Evolutionary conservation across 1,140 invertebrate genomes (phyloP).

Genomic region (Kradibia gibbosae): DNA sequence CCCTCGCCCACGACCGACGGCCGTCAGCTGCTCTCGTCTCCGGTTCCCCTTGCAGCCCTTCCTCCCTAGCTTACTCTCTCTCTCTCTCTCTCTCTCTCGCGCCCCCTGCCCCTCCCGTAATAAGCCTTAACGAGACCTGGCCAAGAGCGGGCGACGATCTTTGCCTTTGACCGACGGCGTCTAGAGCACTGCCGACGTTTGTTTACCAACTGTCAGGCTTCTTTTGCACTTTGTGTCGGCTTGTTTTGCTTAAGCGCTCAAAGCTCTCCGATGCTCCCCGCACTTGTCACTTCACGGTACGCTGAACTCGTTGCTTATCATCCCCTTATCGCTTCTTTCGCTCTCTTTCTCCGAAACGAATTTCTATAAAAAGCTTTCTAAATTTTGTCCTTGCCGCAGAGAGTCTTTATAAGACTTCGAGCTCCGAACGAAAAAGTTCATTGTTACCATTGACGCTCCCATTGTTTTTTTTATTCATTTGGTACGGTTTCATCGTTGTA

Average conservation of each 20-base stretch:
- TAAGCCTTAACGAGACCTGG: neutral
- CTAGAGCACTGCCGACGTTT: neutral
- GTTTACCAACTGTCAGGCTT: slow-evolving; percentile 44
- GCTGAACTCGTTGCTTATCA: no score
- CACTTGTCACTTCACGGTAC: no score
- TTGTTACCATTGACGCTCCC: no score
- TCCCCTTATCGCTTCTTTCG: no score
- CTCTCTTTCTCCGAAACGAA: no score
- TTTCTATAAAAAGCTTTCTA: no score
- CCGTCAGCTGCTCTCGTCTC: slow-evolving; percentile 27
- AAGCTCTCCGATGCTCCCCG: slow-evolving; percentile 1
- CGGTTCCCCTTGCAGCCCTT: neutral
- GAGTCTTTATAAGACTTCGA: no score
- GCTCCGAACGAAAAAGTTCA: no score
- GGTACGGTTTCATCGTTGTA: no score
- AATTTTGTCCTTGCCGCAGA: no score
- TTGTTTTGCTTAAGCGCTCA: neutral
- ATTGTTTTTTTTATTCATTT: no score
- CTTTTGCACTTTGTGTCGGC: slow-evolving; percentile 1
- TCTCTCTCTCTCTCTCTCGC: neutral
- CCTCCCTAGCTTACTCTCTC: neutral
- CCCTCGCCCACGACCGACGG: neutral
- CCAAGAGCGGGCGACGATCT: neutral
- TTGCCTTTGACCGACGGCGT: neutral
- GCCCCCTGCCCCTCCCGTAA: no score